phyloP scores from a whole-genome alignment of 2,888 invertebrate genomes.

The Aleiodes testaceus region DNA sequence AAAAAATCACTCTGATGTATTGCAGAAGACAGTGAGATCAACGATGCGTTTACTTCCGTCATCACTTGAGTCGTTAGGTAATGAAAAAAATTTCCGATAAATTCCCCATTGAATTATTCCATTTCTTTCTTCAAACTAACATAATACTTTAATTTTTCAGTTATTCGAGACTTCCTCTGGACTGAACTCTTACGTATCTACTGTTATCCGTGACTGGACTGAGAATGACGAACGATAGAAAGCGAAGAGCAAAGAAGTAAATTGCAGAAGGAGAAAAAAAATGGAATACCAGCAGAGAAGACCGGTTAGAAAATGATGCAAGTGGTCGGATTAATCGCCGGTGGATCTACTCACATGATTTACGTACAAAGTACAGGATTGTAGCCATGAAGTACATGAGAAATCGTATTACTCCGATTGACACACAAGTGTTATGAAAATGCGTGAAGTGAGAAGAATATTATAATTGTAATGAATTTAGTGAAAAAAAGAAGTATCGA shows the following conservation, averaged over 20 bases:
- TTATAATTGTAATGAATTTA: not conserved
- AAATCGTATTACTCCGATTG: constrained; percentile 43
- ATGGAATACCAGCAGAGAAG: not conserved
- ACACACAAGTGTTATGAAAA: constrained; percentile 28
- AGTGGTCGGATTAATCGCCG: constrained; percentile 7
- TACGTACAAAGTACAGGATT: constrained; percentile 22
- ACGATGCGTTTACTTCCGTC: constrained; percentile 18
- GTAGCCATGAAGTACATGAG: constrained; percentile 3
- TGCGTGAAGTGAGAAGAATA: constrained; percentile 17
- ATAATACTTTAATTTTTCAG: not conserved
- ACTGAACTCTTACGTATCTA: constrained; percentile 16
- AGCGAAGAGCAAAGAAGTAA: constrained; percentile 9
- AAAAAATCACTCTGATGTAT: not conserved
- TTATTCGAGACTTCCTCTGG: not conserved
- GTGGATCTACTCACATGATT: not conserved
- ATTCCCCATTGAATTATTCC: not conserved
- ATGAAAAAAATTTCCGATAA: constrained; percentile 11
- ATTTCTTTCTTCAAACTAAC: not conserved
- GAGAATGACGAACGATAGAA: not conserved
- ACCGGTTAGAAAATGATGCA: constrained; percentile 29
- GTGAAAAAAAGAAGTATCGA: constrained; percentile 13
- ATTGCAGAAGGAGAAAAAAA: not conserved
- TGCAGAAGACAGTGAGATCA: not conserved
- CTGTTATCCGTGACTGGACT: not conserved
- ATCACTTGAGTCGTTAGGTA: constrained; percentile 1